Evolutionary conservation across 2,888 invertebrate genomes (phyloP).

Genomic region (Drosophila meridionalis): DNA sequence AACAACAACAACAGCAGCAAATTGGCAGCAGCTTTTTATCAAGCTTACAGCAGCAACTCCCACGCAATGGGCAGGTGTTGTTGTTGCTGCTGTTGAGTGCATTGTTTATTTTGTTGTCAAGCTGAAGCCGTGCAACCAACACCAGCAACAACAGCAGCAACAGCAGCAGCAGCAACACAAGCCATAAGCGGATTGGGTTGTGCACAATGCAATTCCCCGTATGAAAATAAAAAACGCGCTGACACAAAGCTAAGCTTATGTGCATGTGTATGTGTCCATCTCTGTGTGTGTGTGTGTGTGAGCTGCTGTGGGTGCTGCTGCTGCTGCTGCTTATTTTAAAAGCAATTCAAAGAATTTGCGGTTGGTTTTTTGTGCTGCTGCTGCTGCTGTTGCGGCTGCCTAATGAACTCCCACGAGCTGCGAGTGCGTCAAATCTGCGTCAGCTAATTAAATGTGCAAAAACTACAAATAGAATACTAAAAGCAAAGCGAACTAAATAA

Average conservation of each 20-base stretch:
- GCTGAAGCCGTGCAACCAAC: conserved; percentile 13
- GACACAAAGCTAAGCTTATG: conserved; percentile 48
- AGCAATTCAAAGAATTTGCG: conserved; percentile 66
- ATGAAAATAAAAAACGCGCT: conserved; percentile 60
- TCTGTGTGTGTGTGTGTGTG: conserved; percentile 2
- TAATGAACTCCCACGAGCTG: conserved; percentile 60
- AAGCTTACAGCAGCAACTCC: conserved; percentile 42
- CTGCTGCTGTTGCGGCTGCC: conserved; percentile 20
- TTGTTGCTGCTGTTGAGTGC: conserved; percentile 49
- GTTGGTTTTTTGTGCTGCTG: conserved; percentile 11
- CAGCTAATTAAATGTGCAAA: conserved; percentile 69
- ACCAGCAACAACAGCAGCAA: conserved; percentile 19
- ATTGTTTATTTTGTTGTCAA: conserved; percentile 61
- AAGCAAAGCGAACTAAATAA: conserved; percentile 9
- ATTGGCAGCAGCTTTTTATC: conserved; percentile 70
- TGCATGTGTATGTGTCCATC: conserved; percentile 2
- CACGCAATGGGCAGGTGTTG: conserved; percentile 4
- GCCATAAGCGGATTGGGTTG: conserved; percentile 73
- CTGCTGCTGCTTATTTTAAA: conserved; percentile 36
- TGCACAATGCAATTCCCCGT: conserved; percentile 73
- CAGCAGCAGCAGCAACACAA: conserved; percentile 24
- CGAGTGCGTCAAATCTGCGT: conserved; percentile 27
- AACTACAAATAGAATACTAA: conserved; percentile 16
- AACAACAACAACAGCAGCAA: conserved; percentile 13
- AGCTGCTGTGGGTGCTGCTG: neutral